Percentiles rank a stretch among this genome's conserved stretches.
phyloP scores from a whole-genome alignment of 2,113 vertebrate genomes.

The Vulpes lagopus region DNA sequence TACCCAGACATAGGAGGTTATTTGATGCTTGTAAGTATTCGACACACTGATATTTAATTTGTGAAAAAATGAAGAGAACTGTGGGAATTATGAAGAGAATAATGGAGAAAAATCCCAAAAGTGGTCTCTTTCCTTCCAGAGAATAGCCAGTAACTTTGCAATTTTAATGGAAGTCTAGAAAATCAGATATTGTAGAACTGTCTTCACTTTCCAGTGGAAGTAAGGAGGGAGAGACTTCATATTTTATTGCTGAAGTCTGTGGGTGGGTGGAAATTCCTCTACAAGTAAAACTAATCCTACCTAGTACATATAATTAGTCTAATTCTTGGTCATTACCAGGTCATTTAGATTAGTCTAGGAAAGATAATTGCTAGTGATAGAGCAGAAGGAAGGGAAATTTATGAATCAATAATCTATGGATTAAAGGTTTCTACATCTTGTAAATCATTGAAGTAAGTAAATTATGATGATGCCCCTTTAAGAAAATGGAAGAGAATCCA shows the following conservation, averaged over 20 bases:
- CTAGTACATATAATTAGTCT: not conserved
- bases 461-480: conserved; percentile 33
- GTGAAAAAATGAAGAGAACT: conserved; percentile 9
- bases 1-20: not conserved
- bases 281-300: not conserved
- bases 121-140: not conserved
- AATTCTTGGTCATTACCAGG: not conserved
- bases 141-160: not conserved
- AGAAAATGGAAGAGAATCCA: conserved; percentile 49
- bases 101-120: not conserved
- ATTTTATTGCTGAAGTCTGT: not conserved
- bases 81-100: not conserved
- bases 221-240: not conserved
- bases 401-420: conserved; percentile 29
- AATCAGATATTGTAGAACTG: conserved; percentile 9
- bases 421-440: conserved; percentile 42
- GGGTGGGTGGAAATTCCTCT: conserved; percentile 2
- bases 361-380: conserved; percentile 2
- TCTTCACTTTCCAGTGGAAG: not conserved
- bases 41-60: not conserved
- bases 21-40: conserved; percentile 17
- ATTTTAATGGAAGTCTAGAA: conserved; percentile 28
- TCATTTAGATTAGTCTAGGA: conserved; percentile 4
- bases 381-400: not conserved
- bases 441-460: not conserved